Percentiles rank a stretch among this genome's conserved stretches.
Evolutionary conservation across 2,113 vertebrate genomes (phyloP).

Genomic region (Rhizomys pruinosus): DNA sequence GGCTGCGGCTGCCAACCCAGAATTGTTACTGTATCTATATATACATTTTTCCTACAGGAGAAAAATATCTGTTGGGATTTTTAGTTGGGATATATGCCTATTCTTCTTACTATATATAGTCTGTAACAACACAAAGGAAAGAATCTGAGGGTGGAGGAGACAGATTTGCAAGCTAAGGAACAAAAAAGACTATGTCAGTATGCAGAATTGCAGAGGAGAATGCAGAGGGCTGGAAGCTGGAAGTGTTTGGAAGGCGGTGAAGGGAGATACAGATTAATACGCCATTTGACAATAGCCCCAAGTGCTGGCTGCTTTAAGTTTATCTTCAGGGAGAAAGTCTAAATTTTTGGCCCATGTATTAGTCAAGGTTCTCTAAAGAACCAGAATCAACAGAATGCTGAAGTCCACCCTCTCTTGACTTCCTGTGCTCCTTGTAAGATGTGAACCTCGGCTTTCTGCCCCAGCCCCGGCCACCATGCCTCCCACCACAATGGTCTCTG

Average conservation of each 20-base stretch:
- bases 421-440: too few relatives aligned
- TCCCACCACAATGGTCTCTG: too few relatives aligned
- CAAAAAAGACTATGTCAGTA: conserved; percentile 16
- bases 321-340: not conserved
- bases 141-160: conserved; percentile 49
- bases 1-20: not conserved
- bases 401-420: too few relatives aligned
- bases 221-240: not conserved
- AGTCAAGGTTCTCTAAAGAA: too few relatives aligned
- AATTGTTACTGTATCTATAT: not conserved
- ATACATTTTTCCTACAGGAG: not conserved
- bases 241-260: too few relatives aligned
- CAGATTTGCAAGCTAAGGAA: conserved; percentile 48
- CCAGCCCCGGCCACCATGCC: too few relatives aligned
- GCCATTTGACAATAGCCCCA: not conserved
- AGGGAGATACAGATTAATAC: not conserved
- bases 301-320: not conserved
- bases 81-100: conserved; percentile 35
- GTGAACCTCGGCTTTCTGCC: too few relatives aligned
- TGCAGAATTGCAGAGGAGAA: not conserved
- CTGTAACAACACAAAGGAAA: conserved; percentile 43
- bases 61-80: conserved; percentile 44
- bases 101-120: conserved; percentile 64
- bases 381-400: too few relatives aligned
- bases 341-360: conserved; percentile 7